Base-by-base conservation (phyloP, 2,797 vertebrate species). In the Gorsachius magnificus region DNA sequence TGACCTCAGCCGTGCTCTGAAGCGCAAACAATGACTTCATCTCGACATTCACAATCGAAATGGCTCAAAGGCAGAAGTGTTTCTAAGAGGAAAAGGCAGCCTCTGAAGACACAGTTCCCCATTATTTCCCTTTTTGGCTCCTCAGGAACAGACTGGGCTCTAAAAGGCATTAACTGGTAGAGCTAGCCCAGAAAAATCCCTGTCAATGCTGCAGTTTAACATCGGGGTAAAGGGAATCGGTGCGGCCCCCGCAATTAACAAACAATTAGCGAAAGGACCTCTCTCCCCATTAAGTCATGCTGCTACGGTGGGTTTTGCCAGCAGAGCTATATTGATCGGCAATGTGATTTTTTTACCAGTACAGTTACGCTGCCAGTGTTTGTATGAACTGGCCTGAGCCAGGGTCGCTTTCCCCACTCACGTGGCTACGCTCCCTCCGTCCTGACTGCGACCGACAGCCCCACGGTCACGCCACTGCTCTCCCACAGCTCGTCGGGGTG, bases 21-120 rank as follows among this genome's bases (percentile, higher is more conserved):
- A 78, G 41, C 28, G 82, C 83, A 82, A 87, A 87, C 64, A 82
- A 57, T 51, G 19, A 84, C 78, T 90, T 90, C 38, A 84, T 90
- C 63, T 80, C 71, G 56, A 70, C 41, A 41, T 41, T 75, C 46
- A 70, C 22, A 54, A 80, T 17, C 8, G 0, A 66, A 95, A 64
- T 0, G 1, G 54, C 90, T 92, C 64, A 77, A 93, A 93, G 72
- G 46, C 64, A 81, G 64, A 50, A 82, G 33, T 11, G 38, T 75
- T 83, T 90, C 58, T 21, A 46, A 66, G 31, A 92, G 53, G 31
- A 84, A 87, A n/a, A 90, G 36, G 28, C 63, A 51, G 41, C n/a
- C 54, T 90, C 74, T 69, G 31, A 90, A 89, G 56, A 74, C 36
- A 75, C 21, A 25, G n/a, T 17, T 92, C 45, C 53, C 45, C 33